These are phyloP conservation scores for Cladopsammia gracilis DNA, from an alignment of 64 coral and sea anemone species.

Conservation along the genomic window DNA sequence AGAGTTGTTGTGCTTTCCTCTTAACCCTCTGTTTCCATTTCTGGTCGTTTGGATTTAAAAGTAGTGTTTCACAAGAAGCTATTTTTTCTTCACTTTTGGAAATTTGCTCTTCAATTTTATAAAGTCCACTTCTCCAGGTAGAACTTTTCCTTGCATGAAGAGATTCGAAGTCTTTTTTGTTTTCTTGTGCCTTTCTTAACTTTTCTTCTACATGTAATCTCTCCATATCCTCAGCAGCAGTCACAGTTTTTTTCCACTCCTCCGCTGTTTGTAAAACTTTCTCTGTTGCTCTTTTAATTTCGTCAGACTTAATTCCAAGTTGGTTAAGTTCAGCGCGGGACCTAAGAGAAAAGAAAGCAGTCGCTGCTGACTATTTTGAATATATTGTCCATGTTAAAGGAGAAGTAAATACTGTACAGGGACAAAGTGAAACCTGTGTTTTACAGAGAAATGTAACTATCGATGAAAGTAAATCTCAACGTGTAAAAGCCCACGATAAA, in stretches of 20 bases:
- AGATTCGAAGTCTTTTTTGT: background rate
- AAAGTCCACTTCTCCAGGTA: conserved; percentile 17
- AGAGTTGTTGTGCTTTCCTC: conserved; percentile 5
- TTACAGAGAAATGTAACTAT: too few species aligned
- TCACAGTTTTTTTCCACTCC: conserved; percentile 9
- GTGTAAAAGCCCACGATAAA: too few species aligned
- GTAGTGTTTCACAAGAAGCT: too few species aligned
- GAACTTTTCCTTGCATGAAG: background rate
- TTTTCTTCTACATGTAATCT: background rate
- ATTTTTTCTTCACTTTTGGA: background rate
- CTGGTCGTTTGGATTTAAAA: too few species aligned
- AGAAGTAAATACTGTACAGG: too few species aligned
- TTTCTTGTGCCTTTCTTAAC: background rate
- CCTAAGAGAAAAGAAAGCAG: too few species aligned
- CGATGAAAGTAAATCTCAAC: too few species aligned
- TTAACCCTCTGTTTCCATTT: conserved; percentile 10
- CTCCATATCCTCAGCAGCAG: conserved; percentile 12
- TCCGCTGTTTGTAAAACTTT: background rate
- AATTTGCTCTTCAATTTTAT: conserved; percentile 21
- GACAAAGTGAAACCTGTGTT: too few species aligned
- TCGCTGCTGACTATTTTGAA: too few species aligned
- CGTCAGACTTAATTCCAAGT: background rate
- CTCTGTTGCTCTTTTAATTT: conserved; percentile 13
- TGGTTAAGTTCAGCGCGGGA: background rate
- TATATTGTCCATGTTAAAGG: too few species aligned